Evolutionary conservation across 2,888 invertebrate species (phyloP).

Genomic region (Noctua janthe): DNA sequence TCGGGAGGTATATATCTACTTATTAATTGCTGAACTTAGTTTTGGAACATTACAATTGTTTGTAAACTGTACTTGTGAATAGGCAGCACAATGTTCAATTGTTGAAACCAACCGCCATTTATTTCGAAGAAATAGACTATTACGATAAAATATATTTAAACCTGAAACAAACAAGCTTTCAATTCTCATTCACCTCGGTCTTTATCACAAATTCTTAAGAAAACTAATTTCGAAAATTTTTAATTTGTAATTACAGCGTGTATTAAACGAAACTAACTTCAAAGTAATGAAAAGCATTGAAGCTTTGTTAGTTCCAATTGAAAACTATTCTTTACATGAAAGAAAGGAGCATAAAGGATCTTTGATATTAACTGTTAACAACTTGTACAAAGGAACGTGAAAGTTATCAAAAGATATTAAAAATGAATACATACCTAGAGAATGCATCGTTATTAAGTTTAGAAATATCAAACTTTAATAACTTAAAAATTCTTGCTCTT

Average conservation of each 20-base stretch:
- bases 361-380: constrained; percentile 35
- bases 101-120: neutral
- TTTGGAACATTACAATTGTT: neutral
- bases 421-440: constrained; percentile 14
- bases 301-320: constrained; percentile 36
- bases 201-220: constrained; percentile 1
- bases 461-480: constrained; percentile 12
- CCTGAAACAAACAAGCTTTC: neutral
- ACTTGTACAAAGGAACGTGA: constrained; percentile 40
- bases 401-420: constrained; percentile 52
- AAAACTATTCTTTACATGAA: constrained; percentile 47
- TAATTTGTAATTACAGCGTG: constrained; percentile 1
- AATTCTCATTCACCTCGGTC: neutral
- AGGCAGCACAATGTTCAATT: neutral
- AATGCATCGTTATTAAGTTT: constrained; percentile 34
- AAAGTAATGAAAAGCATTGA: constrained; percentile 26
- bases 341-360: constrained; percentile 35
- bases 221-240: constrained; percentile 1
- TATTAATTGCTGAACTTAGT: neutral
- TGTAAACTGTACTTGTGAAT: neutral
- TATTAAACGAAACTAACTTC: constrained; percentile 17
- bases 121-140: neutral
- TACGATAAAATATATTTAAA: neutral
- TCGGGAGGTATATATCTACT: neutral
- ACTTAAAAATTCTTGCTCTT: neutral